Base-by-base conservation (phyloP, 92 coral and sea anemone species). In the Palythoa grandiflora region DNA sequence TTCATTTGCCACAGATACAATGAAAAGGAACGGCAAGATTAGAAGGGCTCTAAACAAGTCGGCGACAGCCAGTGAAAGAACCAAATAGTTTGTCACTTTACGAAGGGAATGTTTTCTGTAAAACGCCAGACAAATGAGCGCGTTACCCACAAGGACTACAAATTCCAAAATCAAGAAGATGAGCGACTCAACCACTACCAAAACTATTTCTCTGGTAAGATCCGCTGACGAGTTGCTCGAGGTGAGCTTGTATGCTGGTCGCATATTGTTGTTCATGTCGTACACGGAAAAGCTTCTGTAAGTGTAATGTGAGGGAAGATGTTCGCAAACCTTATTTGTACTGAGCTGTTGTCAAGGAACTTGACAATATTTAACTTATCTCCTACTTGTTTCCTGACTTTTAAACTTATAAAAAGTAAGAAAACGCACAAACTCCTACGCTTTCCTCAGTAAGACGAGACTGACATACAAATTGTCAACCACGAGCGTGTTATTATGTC, bases 41-140 rank as follows among this genome's bases (percentile, higher is more conserved):
- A 77, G 14, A 35, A 77, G 38, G 3, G 81, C 81, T 38, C 53
- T 77, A 35, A 20, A 7, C 36, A 77, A 50, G 20, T 77, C 81
- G 65, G 81, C 54, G 60, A 77, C 39, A 6, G 81, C 63, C 81
- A 77, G 63, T 77, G 81, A 77, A 57, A 77, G 47, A 4, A 77
- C 20, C n/a, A 77, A 52, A 39, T 77, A 50, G 81, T 77, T 77
- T 50, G 81, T 77, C 2, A 52, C 44, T 3, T 15, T 50, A 16
- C 81, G 65, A 77, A 77, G 81, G 28, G 81, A 77, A 77, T 38
- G 81, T 19, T 77, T 51, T 77, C 65, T 77, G 57, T 52, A 77
- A 28, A 48, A 77, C 47, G 81, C 81, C 66, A 77, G 1, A 28
- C 40, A 51, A 20, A 77, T 57, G 40, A 77, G 40, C 15, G 5